These are phyloP conservation scores for Holocentrus rufus DNA, from an alignment of 2,797 vertebrate species.

Conservation along the genomic window DNA sequence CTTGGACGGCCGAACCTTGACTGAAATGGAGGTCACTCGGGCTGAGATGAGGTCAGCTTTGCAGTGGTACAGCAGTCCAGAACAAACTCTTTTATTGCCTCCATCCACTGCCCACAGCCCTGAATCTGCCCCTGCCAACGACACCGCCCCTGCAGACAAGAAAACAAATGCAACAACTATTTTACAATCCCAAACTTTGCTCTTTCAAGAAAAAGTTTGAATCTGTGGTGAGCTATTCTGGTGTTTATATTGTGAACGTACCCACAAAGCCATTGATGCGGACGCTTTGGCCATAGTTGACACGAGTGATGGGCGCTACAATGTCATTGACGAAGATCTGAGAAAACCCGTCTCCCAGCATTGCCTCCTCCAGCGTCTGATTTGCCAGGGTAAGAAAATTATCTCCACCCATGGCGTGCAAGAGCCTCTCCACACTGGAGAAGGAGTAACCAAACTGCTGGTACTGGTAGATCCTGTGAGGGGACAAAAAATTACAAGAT, in stretches of 20 bases:
- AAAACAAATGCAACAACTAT: neutral
- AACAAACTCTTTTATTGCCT: conserved; percentile 91
- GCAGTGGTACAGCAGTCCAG: conserved; percentile 86
- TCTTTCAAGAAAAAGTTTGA: neutral
- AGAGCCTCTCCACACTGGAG: conserved; percentile 86
- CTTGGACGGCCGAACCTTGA: conserved; percentile 80
- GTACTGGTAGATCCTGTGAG: conserved; percentile 92
- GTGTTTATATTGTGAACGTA: conserved; percentile 62
- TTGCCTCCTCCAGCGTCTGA: conserved; percentile 87
- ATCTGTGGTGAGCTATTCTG: neutral
- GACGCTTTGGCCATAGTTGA: conserved; percentile 88
- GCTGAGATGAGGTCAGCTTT: conserved; percentile 87
- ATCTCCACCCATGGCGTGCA: conserved; percentile 89
- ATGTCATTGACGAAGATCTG: conserved; percentile 90
- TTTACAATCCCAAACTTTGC: neutral
- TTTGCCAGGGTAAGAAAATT: conserved; percentile 84
- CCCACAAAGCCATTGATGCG: conserved; percentile 88
- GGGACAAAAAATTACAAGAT: conserved; percentile 9
- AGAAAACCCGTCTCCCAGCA: conserved; percentile 90
- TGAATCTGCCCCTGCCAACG: conserved; percentile 82
- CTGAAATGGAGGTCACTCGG: conserved; percentile 84
- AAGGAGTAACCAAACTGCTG: conserved; percentile 94
- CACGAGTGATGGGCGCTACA: conserved; percentile 83
- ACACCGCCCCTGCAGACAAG: conserved; percentile 84
- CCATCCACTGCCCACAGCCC: conserved; percentile 92